Evolutionary conservation across 1,140 invertebrate genomes (phyloP).

Genomic region (Dufourea novaeangliae): DNA sequence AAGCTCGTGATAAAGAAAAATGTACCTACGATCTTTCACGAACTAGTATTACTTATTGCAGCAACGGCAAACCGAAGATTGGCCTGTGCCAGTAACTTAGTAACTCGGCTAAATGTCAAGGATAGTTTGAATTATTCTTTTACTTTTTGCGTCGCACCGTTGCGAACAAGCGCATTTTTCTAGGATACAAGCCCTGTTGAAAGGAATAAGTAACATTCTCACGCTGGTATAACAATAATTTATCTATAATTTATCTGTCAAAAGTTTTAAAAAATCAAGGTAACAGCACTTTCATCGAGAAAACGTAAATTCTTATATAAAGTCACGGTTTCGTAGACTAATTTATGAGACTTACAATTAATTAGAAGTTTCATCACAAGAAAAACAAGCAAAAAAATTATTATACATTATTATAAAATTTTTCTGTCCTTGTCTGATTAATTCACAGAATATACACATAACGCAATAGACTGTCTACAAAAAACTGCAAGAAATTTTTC

Average conservation of each 20-base stretch:
- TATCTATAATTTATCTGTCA: not conserved
- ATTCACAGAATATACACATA: no score
- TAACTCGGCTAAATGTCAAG: constrained; percentile 51
- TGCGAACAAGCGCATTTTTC: constrained; percentile 19
- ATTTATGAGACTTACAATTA: no score
- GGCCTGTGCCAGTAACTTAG: constrained; percentile 39
- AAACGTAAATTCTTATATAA: no score
- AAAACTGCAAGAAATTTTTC: no score
- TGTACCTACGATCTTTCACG: constrained; percentile 35
- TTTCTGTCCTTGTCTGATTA: no score
- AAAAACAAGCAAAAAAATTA: no score
- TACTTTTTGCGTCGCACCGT: constrained; percentile 28
- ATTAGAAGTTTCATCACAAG: no score
- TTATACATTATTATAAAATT: no score
- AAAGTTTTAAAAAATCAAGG: not conserved
- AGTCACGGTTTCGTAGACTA: no score
- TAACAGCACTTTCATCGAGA: no score
- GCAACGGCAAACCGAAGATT: constrained; percentile 49
- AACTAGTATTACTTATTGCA: constrained; percentile 33
- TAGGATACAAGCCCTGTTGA: not conserved
- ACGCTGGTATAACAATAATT: not conserved
- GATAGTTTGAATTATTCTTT: constrained; percentile 51
- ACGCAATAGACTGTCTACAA: no score
- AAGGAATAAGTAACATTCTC: constrained; percentile 22
- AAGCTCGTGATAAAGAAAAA: constrained; percentile 10